phyloP scores from a whole-genome alignment of 2,888 invertebrate species.

The Punctoribates punctum region DNA sequence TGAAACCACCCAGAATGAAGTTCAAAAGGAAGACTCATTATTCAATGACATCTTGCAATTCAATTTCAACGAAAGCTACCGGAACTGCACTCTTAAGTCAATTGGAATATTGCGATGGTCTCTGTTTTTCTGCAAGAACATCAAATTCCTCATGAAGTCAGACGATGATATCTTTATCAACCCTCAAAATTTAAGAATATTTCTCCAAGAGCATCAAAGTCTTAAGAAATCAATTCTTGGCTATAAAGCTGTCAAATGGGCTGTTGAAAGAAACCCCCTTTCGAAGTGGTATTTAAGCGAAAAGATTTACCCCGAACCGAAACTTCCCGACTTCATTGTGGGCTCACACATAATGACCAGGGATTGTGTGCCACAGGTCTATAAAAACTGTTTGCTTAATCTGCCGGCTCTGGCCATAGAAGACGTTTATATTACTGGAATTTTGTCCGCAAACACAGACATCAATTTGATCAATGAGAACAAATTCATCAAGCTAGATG shows the following conservation, averaged over 20 bases:
- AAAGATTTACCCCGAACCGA: not conserved
- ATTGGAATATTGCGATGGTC: slow-evolving; percentile 4
- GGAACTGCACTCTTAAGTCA: not conserved
- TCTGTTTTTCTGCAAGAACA: not conserved
- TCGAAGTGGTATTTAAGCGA: not conserved
- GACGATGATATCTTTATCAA: not conserved
- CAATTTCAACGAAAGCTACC: not conserved
- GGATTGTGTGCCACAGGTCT: not conserved
- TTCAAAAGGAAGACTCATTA: not conserved
- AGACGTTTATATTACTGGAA: no score
- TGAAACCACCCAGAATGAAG: not conserved
- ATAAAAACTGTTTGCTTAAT: no score
- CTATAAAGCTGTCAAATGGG: not conserved
- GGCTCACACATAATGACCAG: not conserved
- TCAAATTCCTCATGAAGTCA: not conserved
- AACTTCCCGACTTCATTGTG: not conserved
- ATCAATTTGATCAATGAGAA: no score
- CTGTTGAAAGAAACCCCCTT: not conserved
- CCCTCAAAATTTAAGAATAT: not conserved
- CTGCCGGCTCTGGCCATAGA: no score
- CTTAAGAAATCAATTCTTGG: not conserved
- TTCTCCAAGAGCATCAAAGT: not conserved
- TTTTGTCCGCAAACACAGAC: no score
- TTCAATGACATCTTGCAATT: not conserved
- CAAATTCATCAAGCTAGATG: no score